phyloP scores from a whole-genome alignment of 2,888 invertebrate genomes.

The Euplagia quadripunctaria region DNA sequence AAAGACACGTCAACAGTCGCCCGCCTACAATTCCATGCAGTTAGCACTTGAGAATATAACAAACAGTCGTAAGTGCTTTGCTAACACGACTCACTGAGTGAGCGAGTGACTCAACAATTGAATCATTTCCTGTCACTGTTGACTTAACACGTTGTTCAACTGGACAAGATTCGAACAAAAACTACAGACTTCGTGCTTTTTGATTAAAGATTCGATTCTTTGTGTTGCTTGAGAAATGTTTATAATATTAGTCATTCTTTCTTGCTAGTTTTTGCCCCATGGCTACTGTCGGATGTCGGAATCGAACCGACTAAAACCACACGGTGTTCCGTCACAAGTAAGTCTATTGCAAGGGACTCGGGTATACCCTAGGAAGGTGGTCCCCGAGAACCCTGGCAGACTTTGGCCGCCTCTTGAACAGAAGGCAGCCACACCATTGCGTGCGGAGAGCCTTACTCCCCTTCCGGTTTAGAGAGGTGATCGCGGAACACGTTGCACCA shows the following conservation, averaged over 20 bases:
- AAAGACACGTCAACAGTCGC: constrained; percentile 2
- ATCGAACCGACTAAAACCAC: too few relatives aligned
- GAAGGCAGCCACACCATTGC: too few relatives aligned
- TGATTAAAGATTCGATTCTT: neutral
- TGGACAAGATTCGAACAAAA: neutral
- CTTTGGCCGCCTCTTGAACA: too few relatives aligned
- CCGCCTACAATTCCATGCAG: constrained; percentile 35
- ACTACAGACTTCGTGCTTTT: neutral
- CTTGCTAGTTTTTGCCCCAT: too few relatives aligned
- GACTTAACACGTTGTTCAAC: constrained; percentile 20
- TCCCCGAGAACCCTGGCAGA: too few relatives aligned
- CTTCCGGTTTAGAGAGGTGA: too few relatives aligned
- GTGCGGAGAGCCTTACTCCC: too few relatives aligned
- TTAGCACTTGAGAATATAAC: constrained; percentile 49
- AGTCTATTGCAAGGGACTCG: too few relatives aligned
- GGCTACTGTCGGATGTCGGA: too few relatives aligned
- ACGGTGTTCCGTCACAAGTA: too few relatives aligned
- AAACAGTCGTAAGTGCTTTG: constrained; percentile 56
- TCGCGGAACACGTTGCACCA: too few relatives aligned
- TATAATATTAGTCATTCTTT: neutral
- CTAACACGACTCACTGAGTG: constrained; percentile 37
- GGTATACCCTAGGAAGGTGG: too few relatives aligned
- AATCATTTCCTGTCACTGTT: constrained; percentile 42
- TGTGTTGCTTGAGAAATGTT: neutral
- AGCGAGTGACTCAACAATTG: constrained; percentile 31